A percentile compares a stretch with the other conserved stretches of the same genome.
phyloP scores from a whole-genome alignment of 92 coral and sea anemone genomes.

The Plumapathes pennacea region DNA sequence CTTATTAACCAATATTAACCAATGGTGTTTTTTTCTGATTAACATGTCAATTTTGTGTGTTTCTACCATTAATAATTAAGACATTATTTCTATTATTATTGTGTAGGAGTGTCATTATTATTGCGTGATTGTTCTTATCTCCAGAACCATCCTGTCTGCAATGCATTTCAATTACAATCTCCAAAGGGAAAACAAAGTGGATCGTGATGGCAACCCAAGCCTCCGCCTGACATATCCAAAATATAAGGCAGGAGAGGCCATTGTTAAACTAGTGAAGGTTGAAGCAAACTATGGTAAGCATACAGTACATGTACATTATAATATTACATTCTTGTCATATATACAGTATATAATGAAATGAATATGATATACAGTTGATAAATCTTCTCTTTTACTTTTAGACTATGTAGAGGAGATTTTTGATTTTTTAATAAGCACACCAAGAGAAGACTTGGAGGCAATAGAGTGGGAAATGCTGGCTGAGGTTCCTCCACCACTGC shows the following conservation, averaged over 20 bases:
- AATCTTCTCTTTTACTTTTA: background rate
- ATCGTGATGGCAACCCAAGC: constrained; percentile 11
- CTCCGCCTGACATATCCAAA: constrained; percentile 22
- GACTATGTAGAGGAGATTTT: constrained; percentile 51
- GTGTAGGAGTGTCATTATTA: too few species aligned
- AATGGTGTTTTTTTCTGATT: too few species aligned
- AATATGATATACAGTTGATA: background rate
- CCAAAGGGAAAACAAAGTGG: constrained; percentile 15
- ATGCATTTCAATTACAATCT: constrained; percentile 43
- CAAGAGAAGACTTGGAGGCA: constrained; percentile 18
- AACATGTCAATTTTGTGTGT: too few species aligned
- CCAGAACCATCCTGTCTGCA: constrained; percentile 34
- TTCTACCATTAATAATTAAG: too few species aligned
- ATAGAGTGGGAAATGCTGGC: constrained; percentile 19
- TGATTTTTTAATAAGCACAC: constrained; percentile 7
- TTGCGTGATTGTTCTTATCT: constrained; percentile 1
- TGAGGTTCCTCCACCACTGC: constrained; percentile 38
- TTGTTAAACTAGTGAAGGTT: constrained; percentile 18
- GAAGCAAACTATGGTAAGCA: constrained; percentile 17
- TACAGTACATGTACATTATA: too few species aligned
- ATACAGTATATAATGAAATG: background rate
- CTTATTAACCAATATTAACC: too few species aligned
- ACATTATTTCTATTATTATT: too few species aligned
- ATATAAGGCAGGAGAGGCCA: constrained; percentile 35
- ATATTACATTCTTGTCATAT: too few species aligned